phyloP scores from a whole-genome alignment of 2,797 vertebrate genomes.

The Amblyopsis hoosieri region DNA sequence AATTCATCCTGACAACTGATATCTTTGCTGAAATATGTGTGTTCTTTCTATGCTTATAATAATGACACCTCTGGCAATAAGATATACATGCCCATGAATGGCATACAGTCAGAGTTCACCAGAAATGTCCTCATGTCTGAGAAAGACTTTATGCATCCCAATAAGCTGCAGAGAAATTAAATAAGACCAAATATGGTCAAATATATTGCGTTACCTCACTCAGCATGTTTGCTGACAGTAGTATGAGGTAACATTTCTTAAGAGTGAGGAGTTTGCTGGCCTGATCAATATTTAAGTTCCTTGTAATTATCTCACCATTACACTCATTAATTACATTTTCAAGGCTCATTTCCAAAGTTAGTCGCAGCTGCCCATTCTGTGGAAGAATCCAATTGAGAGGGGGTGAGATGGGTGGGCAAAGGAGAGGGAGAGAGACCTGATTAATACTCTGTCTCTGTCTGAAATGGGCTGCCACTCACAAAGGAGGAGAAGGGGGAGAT shows the following conservation, averaged over 20 bases:
- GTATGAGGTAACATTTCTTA: slow-evolving; percentile 61
- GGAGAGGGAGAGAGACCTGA: slow-evolving; percentile 42
- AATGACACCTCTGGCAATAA: slow-evolving; percentile 8
- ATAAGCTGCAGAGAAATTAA: slow-evolving; percentile 26
- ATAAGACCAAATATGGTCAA: slow-evolving; percentile 13
- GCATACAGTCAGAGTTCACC: slow-evolving; percentile 24
- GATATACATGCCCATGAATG: slow-evolving; percentile 21
- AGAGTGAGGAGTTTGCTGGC: slow-evolving; percentile 54
- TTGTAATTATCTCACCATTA: slow-evolving; percentile 73
- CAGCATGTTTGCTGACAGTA: slow-evolving; percentile 51
- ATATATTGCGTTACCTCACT: slow-evolving; percentile 55
- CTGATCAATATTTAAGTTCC: slow-evolving; percentile 75
- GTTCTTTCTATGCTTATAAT: slow-evolving; percentile 11
- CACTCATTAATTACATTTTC: slow-evolving; percentile 75
- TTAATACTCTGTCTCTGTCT: slow-evolving; percentile 65
- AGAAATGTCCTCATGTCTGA: slow-evolving; percentile 1
- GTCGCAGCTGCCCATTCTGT: slow-evolving; percentile 53
- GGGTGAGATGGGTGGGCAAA: slow-evolving; percentile 29
- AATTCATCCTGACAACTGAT: slow-evolving; percentile 2
- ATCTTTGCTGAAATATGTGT: slow-evolving; percentile 10
- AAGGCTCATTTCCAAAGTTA: slow-evolving; percentile 73
- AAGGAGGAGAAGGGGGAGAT: slow-evolving; percentile 35
- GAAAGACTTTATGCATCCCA: slow-evolving; percentile 21
- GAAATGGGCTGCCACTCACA: slow-evolving; percentile 56
- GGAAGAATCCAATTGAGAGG: slow-evolving; percentile 34